Conservation (phyloP, 2,888 invertebrate genomes). For the Bombylius discolor region DNA sequence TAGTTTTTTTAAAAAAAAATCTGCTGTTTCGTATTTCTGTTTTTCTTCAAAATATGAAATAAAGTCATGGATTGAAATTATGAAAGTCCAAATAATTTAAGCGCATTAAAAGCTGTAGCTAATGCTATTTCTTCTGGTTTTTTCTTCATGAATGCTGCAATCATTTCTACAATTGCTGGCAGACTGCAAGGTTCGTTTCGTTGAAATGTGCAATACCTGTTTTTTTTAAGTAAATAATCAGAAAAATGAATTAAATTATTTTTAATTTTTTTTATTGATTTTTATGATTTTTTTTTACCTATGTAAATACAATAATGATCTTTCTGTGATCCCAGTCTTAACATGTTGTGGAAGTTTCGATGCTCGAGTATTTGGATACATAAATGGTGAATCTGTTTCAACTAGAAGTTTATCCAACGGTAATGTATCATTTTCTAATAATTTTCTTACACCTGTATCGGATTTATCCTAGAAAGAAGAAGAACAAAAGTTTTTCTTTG, state of each 20-base stretch:
- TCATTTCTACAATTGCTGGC: slow-evolving; percentile 84
- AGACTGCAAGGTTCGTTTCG: slow-evolving; percentile 92
- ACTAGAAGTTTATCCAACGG: slow-evolving; percentile 76
- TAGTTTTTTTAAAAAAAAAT: too few species aligned
- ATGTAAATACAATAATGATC: slow-evolving; percentile 43
- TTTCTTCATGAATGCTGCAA: slow-evolving; percentile 80
- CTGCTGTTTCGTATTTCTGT: too few species aligned
- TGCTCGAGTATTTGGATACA: slow-evolving; percentile 90
- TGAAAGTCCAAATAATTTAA: slow-evolving; percentile 77
- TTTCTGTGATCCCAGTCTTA: slow-evolving; percentile 74
- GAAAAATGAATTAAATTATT: not conserved
- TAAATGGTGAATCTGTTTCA: slow-evolving; percentile 90
- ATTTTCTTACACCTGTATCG: slow-evolving; percentile 73
- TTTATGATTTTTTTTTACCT: slow-evolving; percentile 22
- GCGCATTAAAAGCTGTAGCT: slow-evolving; percentile 80
- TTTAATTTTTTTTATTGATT: too few species aligned
- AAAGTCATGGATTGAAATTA: slow-evolving; percentile 38
- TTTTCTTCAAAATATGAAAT: not conserved
- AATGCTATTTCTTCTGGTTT: slow-evolving; percentile 81
- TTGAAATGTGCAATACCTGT: slow-evolving; percentile 84
- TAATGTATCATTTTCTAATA: slow-evolving; percentile 65
- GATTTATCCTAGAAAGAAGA: slow-evolving; percentile 63
- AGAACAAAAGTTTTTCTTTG: too few species aligned
- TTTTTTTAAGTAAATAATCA: not conserved
- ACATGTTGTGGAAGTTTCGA: slow-evolving; percentile 81